Evolutionary conservation across 2,797 vertebrate species (phyloP), one percentile per base, ranked within the genome.

Genomic region (Crenuchus spilurus): DNA sequence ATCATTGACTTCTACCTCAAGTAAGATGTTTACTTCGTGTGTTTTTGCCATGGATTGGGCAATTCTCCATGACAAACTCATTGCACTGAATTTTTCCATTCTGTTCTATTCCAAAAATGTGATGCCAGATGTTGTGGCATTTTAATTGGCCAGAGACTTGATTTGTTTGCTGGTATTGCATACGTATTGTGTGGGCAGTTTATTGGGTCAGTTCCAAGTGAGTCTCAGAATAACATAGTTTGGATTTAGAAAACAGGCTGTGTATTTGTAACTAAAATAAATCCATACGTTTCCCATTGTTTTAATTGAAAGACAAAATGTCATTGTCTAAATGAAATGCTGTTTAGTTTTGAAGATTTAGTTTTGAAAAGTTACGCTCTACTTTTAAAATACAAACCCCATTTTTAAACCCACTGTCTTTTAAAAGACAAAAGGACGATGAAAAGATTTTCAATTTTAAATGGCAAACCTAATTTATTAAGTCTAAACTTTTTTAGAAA

Each of bases 1-100:
- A 98, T 99, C 76, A 98, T 99, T 71, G 97, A 99, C 86, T 99
- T 99, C 91, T 99, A 98, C 83, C 95, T 99, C 42, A 99, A 98
- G 98, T 99, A 89, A 91, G 94, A 11, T 24, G 42, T 11, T 41
- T 7, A 24, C 20, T 22, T 30, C 2, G 2, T 41, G 42, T 6
- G 11, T 18, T 24, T 48, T 41, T 7, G 10, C 65, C 9, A 22
- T 30, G 1, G 18, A 18, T 14, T 42, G 9, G 6, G 6, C 5
- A 7, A 42, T 24, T n/a, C 16, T 57, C 20, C 31, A 14, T 31
- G 24, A 31, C 7, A 62, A n/a, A n/a, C 10, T 33, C 42, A 49
- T 9, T 0, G 33, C n/a, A 26, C 10, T 22, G 9, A 1, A 8
- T 18, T 48, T 26, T 51, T 51, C 20, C 10, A 0, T 30, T 30